Conservation (phyloP, 2,888 invertebrate genomes). For the Leptarthrus brevirostris region DNA sequence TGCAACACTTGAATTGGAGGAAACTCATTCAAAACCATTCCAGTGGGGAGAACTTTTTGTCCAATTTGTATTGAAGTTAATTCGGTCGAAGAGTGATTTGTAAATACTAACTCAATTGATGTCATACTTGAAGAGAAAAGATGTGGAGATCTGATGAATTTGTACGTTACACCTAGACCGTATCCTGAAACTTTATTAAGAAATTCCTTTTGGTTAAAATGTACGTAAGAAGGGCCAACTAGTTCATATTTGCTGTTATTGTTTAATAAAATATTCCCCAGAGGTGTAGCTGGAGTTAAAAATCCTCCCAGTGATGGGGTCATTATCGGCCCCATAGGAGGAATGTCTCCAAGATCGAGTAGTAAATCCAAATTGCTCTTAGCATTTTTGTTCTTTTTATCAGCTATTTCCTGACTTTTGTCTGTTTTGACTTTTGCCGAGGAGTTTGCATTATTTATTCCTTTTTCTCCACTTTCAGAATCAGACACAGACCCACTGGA, state of each 20-base stretch:
- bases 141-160: slow-evolving; percentile 84
- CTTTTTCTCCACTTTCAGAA: slow-evolving; percentile 62
- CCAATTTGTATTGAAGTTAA: slow-evolving; percentile 70
- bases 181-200: slow-evolving; percentile 78
- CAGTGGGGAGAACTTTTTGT: slow-evolving; percentile 73
- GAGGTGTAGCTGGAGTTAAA: slow-evolving; percentile 72
- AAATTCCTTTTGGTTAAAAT: slow-evolving; percentile 73
- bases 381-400: slow-evolving; percentile 58
- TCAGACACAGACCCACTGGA: slow-evolving; percentile 45
- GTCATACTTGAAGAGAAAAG: slow-evolving; percentile 85
- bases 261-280: background rate
- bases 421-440: background rate
- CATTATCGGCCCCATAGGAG: slow-evolving; percentile 75
- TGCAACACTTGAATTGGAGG: slow-evolving; percentile 74
- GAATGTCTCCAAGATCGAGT: slow-evolving; percentile 82
- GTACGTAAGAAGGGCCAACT: slow-evolving; percentile 72
- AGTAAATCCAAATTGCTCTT: slow-evolving; percentile 83
- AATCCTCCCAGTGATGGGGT: slow-evolving; percentile 86
- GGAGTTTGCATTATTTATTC: slow-evolving; percentile 57
- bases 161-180: slow-evolving; percentile 74
- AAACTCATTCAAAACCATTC: slow-evolving; percentile 82
- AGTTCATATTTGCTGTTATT: slow-evolving; percentile 67
- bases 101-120: slow-evolving; percentile 82
- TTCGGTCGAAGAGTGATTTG: slow-evolving; percentile 74
- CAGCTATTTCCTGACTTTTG: slow-evolving; percentile 48